Base-by-base conservation (phyloP, 1,140 invertebrate genomes). In the Vanessa tameamea region DNA sequence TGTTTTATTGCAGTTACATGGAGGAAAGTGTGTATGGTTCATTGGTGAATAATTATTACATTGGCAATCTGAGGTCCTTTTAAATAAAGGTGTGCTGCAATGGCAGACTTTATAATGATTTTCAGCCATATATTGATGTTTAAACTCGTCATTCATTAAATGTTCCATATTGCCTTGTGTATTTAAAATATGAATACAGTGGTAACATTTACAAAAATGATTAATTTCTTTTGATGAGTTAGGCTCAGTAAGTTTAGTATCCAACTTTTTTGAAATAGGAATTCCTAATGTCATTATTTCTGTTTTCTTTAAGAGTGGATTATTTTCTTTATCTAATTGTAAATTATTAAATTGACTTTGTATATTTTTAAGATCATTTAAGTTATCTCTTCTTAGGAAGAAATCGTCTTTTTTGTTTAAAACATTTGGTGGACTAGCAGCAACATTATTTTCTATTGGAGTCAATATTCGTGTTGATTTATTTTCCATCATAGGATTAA, bases 331-430 rank as follows among this genome's bases (percentile, higher is more conserved):
- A 57, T 79, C 80, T 51, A 88, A 66, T 61, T 72, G 78, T 48
- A 86, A 67, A 47, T 73, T 79, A 64, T 77, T 79, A 7, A 89
- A 75, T 53, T 87, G 78, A 14, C 73, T 83, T 6, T 82, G 72
- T 61, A 90, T 47, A 16, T 78, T 59, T 65, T 72, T 61, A 61
- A 77, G 78, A 64, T 80, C 73, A 26, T 75, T 70, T 69, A 88
- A 73, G 76, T 87, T 87, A 57, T 85, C 84, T 47, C 78, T 80
- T 69, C 74, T 86, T 73, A 91, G 75, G 66, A 92, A 92, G 69
- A 92, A 92, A 66, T 82, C 78, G 69, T 89, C 79, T 76, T 83
- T 76, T 72, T 78, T 85, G 20, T 20, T 78, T 7, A 87, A 69
- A 3, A 80, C 47, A 78, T 88, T 88, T 23, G 85, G 78, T 69